These are phyloP conservation scores for Vanessa tameamea DNA, from an alignment of 1,140 invertebrate genomes.

Conservation along the genomic window DNA sequence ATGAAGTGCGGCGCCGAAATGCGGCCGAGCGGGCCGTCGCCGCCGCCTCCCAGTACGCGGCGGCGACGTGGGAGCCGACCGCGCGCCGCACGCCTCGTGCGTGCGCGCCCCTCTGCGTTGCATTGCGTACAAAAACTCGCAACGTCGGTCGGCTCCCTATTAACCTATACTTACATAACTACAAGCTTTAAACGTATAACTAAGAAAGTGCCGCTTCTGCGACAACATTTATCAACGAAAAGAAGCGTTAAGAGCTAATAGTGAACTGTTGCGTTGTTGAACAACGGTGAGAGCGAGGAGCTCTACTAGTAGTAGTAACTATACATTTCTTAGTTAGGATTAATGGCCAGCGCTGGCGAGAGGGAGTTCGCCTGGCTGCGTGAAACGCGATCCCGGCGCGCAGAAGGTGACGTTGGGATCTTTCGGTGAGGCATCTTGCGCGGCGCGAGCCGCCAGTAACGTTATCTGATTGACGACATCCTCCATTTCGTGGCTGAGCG, in stretches of 20 bases:
- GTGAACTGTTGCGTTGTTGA: conserved; percentile 80
- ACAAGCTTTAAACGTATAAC: conserved; percentile 79
- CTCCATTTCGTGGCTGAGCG: conserved; percentile 89
- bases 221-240: conserved; percentile 73
- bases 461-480: conserved; percentile 92
- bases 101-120: conserved; percentile 24
- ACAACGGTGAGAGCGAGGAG: conserved; percentile 76
- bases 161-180: conserved; percentile 76
- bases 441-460: conserved; percentile 86
- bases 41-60: conserved; percentile 78
- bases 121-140: conserved; percentile 49
- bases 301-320: conserved; percentile 74
- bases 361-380: conserved; percentile 78
- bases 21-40: conserved; percentile 64
- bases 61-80: conserved; percentile 56
- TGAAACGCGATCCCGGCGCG: conserved; percentile 80
- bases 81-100: conserved; percentile 15
- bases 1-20: conserved; percentile 66
- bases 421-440: conserved; percentile 77
- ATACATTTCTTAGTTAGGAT: conserved; percentile 77
- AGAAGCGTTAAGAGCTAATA: conserved; percentile 80
- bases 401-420: conserved; percentile 81
- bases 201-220: conserved; percentile 71
- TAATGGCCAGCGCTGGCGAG: conserved; percentile 82
- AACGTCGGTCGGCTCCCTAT: conserved; percentile 55